Base-by-base conservation (phyloP, 2,888 invertebrate genomes). In the Leptinotarsa rubiginosa region DNA sequence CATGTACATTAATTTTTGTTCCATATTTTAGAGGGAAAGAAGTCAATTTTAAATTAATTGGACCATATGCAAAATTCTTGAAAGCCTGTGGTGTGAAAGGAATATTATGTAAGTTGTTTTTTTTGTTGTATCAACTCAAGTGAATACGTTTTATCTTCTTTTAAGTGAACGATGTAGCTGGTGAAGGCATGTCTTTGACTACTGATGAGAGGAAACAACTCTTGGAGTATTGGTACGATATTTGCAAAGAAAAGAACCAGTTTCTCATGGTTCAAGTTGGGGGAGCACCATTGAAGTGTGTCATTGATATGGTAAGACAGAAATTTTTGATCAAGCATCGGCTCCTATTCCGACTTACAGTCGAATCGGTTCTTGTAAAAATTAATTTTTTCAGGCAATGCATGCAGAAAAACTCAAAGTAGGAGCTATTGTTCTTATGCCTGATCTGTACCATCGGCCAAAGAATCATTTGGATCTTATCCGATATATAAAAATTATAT, bases 401-500 rank as follows among this genome's bases (percentile, higher is more conserved):
- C 94, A 94, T 86, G 93, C 93, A 10, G 93, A 93, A 83, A 86
- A 88, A 69, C 87, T 90, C 0, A 91, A 91, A 18, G 95, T 89
- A 0, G 90, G 93, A 84, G 93, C 94, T 0, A 87, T 95, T 3
- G 90, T 95, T 0, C 92, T 94, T n/a, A 87, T 96, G 25, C 94
- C 95, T 0, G 95, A 95, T 82, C 86, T 95, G 31, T 95, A 94
- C 86, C 93, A 93, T 87, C 94, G 92, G 83, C 95, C 95, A 1
- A 87, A 87, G 16, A 89, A 87, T 1, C 88, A 91, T 0, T 86
- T 89, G 12, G 91, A 93, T 62, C 88, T 95, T 69, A 92, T 93
- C 0, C 88, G 89, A 72, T 95, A 95, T 84, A 89, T 95, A 66
- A 90, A 90, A 80, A 85, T 90, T 66, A 91, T 96, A n/a, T 81